Evolutionary conservation across 2,113 vertebrate species (phyloP), one percentile per base, ranked within the genome.

Genomic region (Psophia crepitans): DNA sequence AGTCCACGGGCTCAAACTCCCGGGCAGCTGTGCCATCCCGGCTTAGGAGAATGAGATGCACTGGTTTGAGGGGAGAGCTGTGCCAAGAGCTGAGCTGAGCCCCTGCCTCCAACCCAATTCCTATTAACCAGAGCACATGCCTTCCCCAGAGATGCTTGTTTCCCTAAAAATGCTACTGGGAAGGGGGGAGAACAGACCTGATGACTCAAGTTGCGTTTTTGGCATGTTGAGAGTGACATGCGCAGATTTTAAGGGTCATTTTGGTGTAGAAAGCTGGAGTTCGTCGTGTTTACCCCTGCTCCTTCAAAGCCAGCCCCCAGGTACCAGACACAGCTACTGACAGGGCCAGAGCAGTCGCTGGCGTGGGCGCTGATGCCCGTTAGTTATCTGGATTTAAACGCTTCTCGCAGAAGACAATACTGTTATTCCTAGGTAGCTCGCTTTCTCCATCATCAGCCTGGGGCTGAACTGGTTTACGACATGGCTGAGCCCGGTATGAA

Each of bases 281-380:
- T 70, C 37, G 12, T 70, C 27, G 56, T 23, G 5, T 78, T 87
- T 77, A 9, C 5, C 2, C 5, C 4, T 18, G 1, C 16, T 56
- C 12, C n/a, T 79, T 79, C 27, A 33, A 69, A 82, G 60, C 7
- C 27, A 65, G 6, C 3, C 3, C 12, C 17, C n/a, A n/a, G 23
- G 35, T 37, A 64, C 11, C 27, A 61, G 54, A 18, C 26, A 39
- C 33, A 56, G 30, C 20, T 60, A n/a, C 22, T 20, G 33, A 21
- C 22, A 26, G 9, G 23, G 77, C 28, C 33, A 16, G 18, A 32
- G 0, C 3, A 28, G 56, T 43, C 1, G 1, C 26, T 16, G 26
- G 32, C 30, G 44, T 0, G 21, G 46, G n/a, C 1, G 4, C 9
- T 28, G 26, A 32, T 27, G 17, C 9, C 57, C 14, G 8, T 30